Conservation (phyloP, 2,113 vertebrate species). For the Pelecanus crispus region DNA sequence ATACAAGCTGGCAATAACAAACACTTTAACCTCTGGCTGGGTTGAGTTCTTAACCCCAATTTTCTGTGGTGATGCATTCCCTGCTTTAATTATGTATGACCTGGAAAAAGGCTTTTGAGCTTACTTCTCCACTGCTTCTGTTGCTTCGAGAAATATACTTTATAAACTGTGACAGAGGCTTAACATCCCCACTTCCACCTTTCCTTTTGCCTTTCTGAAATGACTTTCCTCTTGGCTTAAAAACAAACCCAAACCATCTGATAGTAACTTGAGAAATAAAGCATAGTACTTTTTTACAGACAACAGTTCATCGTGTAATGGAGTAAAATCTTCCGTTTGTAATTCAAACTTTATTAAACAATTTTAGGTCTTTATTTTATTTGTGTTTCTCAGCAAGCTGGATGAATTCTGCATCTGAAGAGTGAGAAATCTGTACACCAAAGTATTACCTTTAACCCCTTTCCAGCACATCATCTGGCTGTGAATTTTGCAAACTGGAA, state of each 20-base stretch:
- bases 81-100: not conserved
- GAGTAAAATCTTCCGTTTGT: not conserved
- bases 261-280: not conserved
- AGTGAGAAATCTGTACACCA: not conserved
- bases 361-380: not conserved
- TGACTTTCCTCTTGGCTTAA: not conserved
- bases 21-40: not conserved
- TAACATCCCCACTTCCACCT: not conserved
- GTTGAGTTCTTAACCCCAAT: not conserved
- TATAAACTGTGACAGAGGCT: not conserved
- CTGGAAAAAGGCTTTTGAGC: not conserved
- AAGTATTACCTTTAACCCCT: not conserved
- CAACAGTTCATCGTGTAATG: not conserved
- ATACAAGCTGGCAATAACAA: not conserved
- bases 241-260: not conserved
- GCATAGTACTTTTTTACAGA: not conserved
- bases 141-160: not conserved
- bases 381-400: not conserved
- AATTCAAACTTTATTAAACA: not conserved
- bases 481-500: not conserved
- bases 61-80: not conserved
- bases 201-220: not conserved
- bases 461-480: not conserved
- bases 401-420: not conserved
- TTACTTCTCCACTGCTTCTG: not conserved